A percentile compares a stretch with the other conserved stretches of the same genome.
Evolutionary conservation across 1,140 invertebrate species (phyloP).

Genomic region (Heliconius hewitsoni): DNA sequence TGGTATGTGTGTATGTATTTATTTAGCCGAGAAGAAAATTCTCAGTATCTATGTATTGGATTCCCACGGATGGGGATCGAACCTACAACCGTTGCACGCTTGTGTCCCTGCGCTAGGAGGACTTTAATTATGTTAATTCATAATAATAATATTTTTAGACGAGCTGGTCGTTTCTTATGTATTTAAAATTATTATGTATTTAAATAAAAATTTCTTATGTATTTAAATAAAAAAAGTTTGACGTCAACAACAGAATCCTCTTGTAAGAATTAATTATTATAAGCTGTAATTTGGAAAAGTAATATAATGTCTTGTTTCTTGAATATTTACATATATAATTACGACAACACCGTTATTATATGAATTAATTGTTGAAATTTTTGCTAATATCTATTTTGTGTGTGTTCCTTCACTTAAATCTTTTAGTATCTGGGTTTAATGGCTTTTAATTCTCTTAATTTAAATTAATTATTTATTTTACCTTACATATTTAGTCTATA

Average conservation of each 20-base stretch:
- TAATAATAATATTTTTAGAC: not conserved
- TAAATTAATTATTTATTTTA: not conserved
- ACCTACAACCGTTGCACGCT: no score
- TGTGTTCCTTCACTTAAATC: not conserved
- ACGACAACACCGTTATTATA: not conserved
- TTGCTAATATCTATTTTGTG: not conserved
- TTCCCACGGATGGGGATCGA: no score
- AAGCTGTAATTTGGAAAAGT: not conserved
- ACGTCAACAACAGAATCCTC: not conserved
- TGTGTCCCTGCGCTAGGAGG: no score
- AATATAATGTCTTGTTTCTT: not conserved
- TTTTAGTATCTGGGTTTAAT: not conserved
- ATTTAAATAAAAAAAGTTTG: not conserved
- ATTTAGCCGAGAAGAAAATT: no score
- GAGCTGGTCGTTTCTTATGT: not conserved
- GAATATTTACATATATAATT: slow-evolving; percentile 10
- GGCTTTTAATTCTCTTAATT: not conserved
- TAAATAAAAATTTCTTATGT: not conserved
- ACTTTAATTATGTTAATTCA: not conserved
- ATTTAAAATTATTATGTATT: not conserved
- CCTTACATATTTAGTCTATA: not conserved
- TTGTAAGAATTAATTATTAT: slow-evolving; percentile 1
- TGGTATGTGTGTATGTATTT: no score
- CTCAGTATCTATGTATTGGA: no score
- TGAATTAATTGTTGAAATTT: slow-evolving; percentile 1